Percentiles rank a stretch among this genome's conserved stretches.
phyloP scores from a whole-genome alignment of 2,797 vertebrate species.

The Rhadinocentrus ornatus region DNA sequence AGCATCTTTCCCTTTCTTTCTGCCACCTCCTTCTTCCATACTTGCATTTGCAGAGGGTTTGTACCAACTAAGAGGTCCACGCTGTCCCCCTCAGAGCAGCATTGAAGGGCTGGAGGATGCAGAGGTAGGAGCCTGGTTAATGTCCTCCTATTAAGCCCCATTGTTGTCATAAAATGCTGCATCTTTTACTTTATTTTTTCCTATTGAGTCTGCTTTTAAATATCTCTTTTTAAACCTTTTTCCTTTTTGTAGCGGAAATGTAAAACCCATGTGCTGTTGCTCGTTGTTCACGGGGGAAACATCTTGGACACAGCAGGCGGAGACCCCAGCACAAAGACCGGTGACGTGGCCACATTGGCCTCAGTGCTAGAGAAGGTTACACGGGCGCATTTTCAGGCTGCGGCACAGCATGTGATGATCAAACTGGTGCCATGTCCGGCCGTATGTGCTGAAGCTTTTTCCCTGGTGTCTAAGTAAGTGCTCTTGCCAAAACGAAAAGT shows the following conservation, averaged over 20 bases:
- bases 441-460: constrained; percentile 95
- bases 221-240: neutral
- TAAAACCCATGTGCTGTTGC: constrained; percentile 91
- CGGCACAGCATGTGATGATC: constrained; percentile 90
- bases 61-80: constrained; percentile 86
- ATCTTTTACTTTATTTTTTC: neutral
- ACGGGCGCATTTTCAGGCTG: constrained; percentile 90
- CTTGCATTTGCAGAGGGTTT: constrained; percentile 86
- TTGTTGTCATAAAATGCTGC: constrained; percentile 6
- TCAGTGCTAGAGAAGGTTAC: constrained; percentile 94
- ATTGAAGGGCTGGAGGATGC: constrained; percentile 90
- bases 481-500: neutral
- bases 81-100: constrained; percentile 89
- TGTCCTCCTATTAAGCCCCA: neutral
- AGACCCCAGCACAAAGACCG: constrained; percentile 89
- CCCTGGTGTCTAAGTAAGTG: constrained; percentile 95
- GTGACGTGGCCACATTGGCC: constrained; percentile 89
- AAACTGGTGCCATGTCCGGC: constrained; percentile 93
- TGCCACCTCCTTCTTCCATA: constrained; percentile 4
- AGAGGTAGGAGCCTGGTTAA: constrained; percentile 83
- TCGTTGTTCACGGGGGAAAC: constrained; percentile 95
- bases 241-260: constrained; percentile 81
- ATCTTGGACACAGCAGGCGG: constrained; percentile 90
- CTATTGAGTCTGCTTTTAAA: constrained; percentile 3
- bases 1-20: constrained; percentile 5